A percentile compares a stretch with the other conserved stretches of the same genome.
Conservation (phyloP, 2,888 invertebrate genomes). For the Dorcus hopei region DNA sequence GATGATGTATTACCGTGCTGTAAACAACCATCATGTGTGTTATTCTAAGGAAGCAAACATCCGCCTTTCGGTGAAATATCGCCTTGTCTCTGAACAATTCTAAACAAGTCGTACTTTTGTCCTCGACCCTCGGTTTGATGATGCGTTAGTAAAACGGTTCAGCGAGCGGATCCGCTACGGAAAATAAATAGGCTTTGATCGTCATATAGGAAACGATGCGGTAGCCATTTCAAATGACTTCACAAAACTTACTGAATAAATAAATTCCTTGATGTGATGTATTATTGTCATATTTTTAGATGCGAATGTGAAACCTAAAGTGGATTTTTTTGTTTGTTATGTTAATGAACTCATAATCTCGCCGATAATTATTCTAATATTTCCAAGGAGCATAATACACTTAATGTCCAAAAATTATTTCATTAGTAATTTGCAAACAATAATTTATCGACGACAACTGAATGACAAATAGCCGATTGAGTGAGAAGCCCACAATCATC, state of each 20-base stretch:
- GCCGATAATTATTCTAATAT: too few relatives aligned
- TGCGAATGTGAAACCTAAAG: too few relatives aligned
- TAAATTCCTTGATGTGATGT: constrained; percentile 38
- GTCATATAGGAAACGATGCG: constrained; percentile 19
- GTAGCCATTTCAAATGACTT: constrained; percentile 25
- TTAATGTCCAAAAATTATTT: too few relatives aligned
- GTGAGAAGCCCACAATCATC: constrained; percentile 1
- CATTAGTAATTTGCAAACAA: too few relatives aligned
- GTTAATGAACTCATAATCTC: too few relatives aligned
- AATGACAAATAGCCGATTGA: not conserved
- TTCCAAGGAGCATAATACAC: too few relatives aligned
- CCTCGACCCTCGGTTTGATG: constrained; percentile 43
- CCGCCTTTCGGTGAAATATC: constrained; percentile 50
- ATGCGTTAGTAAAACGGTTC: constrained; percentile 48
- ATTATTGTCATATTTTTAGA: constrained; percentile 30
- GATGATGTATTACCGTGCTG: constrained; percentile 43
- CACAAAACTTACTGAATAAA: constrained; percentile 39
- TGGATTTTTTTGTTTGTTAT: too few relatives aligned
- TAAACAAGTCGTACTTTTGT: constrained; percentile 49
- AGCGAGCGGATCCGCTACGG: constrained; percentile 38
- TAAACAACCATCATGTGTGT: constrained; percentile 48
- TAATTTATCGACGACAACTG: not conserved
- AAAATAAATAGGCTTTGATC: constrained; percentile 49
- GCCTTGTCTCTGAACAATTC: constrained; percentile 47
- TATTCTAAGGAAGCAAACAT: constrained; percentile 50